These are phyloP conservation scores for Cromileptes altivelis DNA, from an alignment of 2,113 vertebrate species.

Conservation along the genomic window DNA sequence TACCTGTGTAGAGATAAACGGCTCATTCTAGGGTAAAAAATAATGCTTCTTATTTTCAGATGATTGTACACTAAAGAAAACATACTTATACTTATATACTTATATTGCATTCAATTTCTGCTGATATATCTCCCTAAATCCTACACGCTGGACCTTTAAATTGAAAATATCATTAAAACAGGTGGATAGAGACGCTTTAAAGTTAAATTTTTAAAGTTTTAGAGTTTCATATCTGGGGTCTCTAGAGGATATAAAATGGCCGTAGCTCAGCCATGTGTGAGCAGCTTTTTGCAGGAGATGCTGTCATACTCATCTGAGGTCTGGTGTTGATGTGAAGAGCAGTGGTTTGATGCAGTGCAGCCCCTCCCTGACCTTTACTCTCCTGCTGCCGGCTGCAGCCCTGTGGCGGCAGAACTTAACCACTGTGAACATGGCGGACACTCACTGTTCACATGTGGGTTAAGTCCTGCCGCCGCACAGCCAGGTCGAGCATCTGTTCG, in stretches of 20 bases:
- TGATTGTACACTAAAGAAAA: too few relatives aligned
- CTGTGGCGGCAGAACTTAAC: conserved; percentile 93
- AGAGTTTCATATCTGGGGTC: not conserved
- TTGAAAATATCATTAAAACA: not conserved
- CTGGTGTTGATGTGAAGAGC: conserved; percentile 17
- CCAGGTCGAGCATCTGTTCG: conserved; percentile 39
- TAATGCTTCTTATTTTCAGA: too few relatives aligned
- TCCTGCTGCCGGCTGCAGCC: conserved; percentile 63
- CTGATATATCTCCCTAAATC: too few relatives aligned
- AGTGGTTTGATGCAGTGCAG: conserved; percentile 31
- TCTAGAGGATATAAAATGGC: too few relatives aligned
- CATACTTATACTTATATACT: too few relatives aligned
- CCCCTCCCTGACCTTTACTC: conserved; percentile 63
- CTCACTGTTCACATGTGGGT: conserved; percentile 91
- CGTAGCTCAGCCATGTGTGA: too few relatives aligned
- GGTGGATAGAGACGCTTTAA: not conserved
- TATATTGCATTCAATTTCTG: too few relatives aligned
- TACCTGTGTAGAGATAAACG: too few relatives aligned
- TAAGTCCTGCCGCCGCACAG: conserved; percentile 90
- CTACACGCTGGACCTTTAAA: too few relatives aligned
- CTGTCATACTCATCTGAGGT: not conserved
- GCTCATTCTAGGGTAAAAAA: too few relatives aligned
- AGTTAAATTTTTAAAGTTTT: too few relatives aligned
- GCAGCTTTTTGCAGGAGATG: too few relatives aligned
- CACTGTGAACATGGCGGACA: conserved; percentile 92